Evolutionary conservation across 2,113 vertebrate species (phyloP), one percentile per base, ranked within the genome.

Genomic region (Gymnorhina tibicen): DNA sequence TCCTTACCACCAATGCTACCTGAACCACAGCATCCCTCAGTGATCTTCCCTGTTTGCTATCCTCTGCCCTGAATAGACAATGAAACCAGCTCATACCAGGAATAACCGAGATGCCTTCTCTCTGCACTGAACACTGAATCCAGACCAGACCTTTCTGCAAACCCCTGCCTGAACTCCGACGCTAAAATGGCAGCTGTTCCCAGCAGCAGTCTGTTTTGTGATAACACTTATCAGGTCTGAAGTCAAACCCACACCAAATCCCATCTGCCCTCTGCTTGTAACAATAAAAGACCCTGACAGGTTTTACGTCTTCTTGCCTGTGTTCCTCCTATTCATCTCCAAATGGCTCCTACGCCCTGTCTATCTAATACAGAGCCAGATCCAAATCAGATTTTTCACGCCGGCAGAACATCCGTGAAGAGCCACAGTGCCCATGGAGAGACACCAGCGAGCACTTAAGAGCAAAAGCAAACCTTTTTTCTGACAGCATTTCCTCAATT

Each of bases 401-500:
- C 76, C 9, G 0, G 94, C 33, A 92, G 81, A 93, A 72, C 67
- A 85, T 47, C 80, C 37, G 12, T 13, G 55, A 82, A 60, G 74
- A 96, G 64, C 72, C 75, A 82, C 73, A 87, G 77, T 24, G 13
- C 68, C 84, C 3, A 0, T 82, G 91, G 93, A 92, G 47, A 82
- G 64, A 79, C 5, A 91, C 87, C 94, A 97, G 53, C 1, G 2
- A 58, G 73, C 89, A 82, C 95, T 98, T 91, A 85, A 92, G 89
- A 92, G 75, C 92, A 97, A 94, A 13, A 85, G 92, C 70, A 92
- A 87, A 83, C 91, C 42, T 28, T 68, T 69, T 89, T 85, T 80
- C 89, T 86, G 87, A 97, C 80, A 97, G 89, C 85, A 81, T 68
- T 96, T 95, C 85, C 93, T 97, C 86, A 63, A 17, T 92, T 96